These are phyloP conservation scores for Calephelis perditalis DNA, from an alignment of 2,888 invertebrate genomes.

Conservation along the genomic window DNA sequence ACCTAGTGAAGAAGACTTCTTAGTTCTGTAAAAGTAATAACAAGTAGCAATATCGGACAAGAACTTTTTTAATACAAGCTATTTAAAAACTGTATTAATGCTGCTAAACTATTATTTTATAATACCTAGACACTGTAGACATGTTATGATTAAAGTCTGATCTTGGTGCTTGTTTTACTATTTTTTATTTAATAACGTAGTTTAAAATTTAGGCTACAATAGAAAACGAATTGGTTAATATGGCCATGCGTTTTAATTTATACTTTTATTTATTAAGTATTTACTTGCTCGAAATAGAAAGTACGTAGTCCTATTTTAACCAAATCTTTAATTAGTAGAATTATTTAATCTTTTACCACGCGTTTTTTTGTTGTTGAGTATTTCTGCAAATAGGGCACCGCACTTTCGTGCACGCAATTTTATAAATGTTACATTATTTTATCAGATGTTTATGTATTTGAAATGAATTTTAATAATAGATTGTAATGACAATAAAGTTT, in stretches of 20 bases:
- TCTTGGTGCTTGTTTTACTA: neutral
- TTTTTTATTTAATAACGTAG: neutral
- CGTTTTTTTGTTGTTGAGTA: neutral
- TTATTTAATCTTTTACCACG: too few species aligned
- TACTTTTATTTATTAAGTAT: neutral
- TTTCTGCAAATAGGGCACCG: neutral
- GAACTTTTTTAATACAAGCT: too few species aligned
- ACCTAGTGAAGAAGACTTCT: neutral
- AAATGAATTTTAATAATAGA: conserved; percentile 22
- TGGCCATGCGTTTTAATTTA: neutral
- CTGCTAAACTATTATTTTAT: too few species aligned
- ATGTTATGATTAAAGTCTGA: neutral
- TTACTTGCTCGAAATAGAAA: conserved; percentile 3
- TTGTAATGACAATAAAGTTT: conserved; percentile 22
- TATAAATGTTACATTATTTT: conserved; percentile 8
- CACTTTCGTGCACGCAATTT: conserved; percentile 13
- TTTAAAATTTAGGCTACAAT: neutral
- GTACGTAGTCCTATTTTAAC: neutral
- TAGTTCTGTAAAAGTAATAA: neutral
- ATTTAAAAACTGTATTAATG: too few species aligned
- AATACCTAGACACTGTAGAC: too few species aligned
- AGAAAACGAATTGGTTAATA: neutral
- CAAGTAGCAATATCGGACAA: neutral
- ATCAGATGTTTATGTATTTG: conserved; percentile 20
- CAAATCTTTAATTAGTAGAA: neutral